Evolutionary conservation across 2,888 invertebrate genomes (phyloP), one percentile per base, ranked within the genome.

Genomic region (Monochamus alternatus): DNA sequence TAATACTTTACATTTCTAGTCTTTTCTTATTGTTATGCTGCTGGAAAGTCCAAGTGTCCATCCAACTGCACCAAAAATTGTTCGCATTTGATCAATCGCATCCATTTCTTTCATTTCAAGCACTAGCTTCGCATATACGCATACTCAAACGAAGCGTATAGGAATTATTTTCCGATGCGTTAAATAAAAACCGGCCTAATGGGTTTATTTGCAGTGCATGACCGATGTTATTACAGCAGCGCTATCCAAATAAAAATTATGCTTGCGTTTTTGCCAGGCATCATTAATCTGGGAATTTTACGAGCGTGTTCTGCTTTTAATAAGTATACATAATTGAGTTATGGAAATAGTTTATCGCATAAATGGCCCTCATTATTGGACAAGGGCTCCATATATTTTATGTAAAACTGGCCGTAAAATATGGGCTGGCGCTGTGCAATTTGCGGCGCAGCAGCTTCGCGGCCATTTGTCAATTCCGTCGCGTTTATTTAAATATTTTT

Each of bases 331-430:
- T 75, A 75, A 75, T 75, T 44, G 58, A 75, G 75, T 67, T 58
- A 73, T 73, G 75, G 58, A 73, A 67, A 73, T 75, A 75, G n/a
- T 71, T 75, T 67, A 72, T 68, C 73, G 73, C 32, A 65, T 73
- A 73, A 73, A 73, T 67, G 43, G 43, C 67, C 62, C 62, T 62
- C 62, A 73, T 73, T 73, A 73, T 68, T 43, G 62, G 22, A 73
- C 73, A 51, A 38, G 59, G 67, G 30, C 62, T 73, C 66, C 52
- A 73, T 60, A 73, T 47, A 73, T 67, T 68, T 73, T 66, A 67
- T 73, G 62, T 32, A 59, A 65, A 73, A 73, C 47, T 60, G 51
- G 43, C 64, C 63, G 64, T 72, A 64, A 67, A 67, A 60, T 73
- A 73, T 62, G 67, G 60, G 65, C 43, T 44, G 31, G 32, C 7